Evolutionary conservation across 2,113 vertebrate genomes (phyloP), one percentile per base, ranked within the genome.

Genomic region (Paradoxurus hermaphroditus): DNA sequence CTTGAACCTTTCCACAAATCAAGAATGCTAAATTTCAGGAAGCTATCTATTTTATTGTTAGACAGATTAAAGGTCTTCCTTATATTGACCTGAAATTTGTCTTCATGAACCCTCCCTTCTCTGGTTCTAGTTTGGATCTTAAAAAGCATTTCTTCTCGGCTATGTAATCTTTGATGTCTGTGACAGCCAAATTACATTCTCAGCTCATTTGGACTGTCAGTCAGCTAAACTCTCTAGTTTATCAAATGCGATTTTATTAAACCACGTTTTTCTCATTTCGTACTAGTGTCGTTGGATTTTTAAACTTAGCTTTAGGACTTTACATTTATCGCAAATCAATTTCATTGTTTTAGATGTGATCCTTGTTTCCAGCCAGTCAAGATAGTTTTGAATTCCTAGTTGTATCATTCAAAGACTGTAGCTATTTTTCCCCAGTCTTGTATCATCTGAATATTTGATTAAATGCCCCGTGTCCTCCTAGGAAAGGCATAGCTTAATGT

Each of bases 331-430:
- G 25, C 39, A 87, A 86, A 27, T 75, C 65, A 94, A 68, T 83
- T 90, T 59, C 49, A 77, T 90, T 95, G 16, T 82, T 31, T 86
- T 86, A 86, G 67, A 77, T 79, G 41, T 72, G 44, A 65, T 90
- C 85, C 82, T 7, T 59, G 46, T 72, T 86, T 91, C 11, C 21
- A 70, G 49, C 41, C 1, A 41, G 41, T 78, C 34, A 65, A 51
- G 39, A 77, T 62, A 63, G 81, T 86, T 97, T 68, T 77, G 49
- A 96, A 73, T 78, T 73, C 34, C 31, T 41, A 44, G 16, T 79
- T 90, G 96, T 77, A 85, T 70, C 36, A 90, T 70, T 10, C 18
- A 90, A 93, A 67, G 44, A 90, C 86, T 94, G 21, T 79, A 91
- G 34, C 34, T 65, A 15, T 36, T 92, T 86, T 65, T 67, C 86